Evolutionary conservation across 2,888 invertebrate genomes (phyloP).

Genomic region (Dicycla oo): DNA sequence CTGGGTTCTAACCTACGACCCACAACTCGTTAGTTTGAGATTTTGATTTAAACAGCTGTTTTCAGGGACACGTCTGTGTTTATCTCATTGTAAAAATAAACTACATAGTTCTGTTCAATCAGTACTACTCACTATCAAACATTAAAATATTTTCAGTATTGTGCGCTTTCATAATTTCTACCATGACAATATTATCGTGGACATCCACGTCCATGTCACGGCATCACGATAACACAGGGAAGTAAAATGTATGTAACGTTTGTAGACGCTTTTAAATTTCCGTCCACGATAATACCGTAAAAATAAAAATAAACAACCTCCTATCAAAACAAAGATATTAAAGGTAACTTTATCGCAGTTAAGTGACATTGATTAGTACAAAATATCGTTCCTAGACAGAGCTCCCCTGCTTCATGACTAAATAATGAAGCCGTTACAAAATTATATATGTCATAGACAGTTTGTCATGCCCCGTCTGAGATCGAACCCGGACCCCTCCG

Average conservation of each 20-base stretch:
- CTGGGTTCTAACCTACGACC: no score
- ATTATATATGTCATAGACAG: slow-evolving; percentile 90
- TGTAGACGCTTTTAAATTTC: background rate
- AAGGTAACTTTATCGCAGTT: slow-evolving; percentile 45
- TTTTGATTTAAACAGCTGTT: background rate
- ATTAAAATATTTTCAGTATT: background rate
- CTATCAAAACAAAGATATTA: slow-evolving; percentile 51
- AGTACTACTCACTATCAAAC: background rate
- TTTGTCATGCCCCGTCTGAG: slow-evolving; percentile 87
- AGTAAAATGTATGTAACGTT: background rate
- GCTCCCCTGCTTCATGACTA: slow-evolving; percentile 79
- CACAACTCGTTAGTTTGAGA: background rate
- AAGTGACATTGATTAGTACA: slow-evolving; percentile 68
- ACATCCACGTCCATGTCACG: background rate
- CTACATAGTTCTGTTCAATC: background rate
- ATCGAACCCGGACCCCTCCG: slow-evolving; percentile 83
- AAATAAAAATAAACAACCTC: slow-evolving; percentile 4
- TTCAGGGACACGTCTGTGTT: background rate
- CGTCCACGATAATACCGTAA: background rate
- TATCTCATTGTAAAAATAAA: background rate
- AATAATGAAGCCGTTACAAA: slow-evolving; percentile 83
- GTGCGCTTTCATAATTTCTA: background rate
- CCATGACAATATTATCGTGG: background rate
- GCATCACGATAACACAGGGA: background rate
- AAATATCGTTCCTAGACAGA: slow-evolving; percentile 55